Evolutionary conservation across 2,797 vertebrate genomes (phyloP), one percentile per base, ranked within the genome.

Genomic region (Todus mexicanus): DNA sequence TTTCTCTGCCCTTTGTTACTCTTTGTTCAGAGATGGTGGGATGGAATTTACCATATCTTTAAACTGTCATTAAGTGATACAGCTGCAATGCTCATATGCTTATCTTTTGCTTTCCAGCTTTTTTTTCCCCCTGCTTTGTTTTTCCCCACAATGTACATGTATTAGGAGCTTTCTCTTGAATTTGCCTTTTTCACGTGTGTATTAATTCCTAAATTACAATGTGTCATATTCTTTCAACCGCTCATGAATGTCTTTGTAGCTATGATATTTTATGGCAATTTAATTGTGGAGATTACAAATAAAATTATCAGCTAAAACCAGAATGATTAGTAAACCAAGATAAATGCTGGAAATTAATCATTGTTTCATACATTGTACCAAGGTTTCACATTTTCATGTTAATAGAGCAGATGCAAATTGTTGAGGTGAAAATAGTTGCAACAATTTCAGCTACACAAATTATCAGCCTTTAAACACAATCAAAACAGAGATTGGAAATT

Each of bases 231-330:
- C 89, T 93, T 92, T 93, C 95, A 95, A 91, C 89, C 90, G 79
- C 80, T 96, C 63, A 37, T 83, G 60, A 90, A 91, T 88, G 79
- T 91, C 91, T 96, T 93, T 90, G 79, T 96, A 89, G 91, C 87
- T 89, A n/a, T 70, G 89, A 84, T 94, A 90, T 96, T 96, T 96
- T 94, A 96, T 92, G 92, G 94, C 91, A 95, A 84, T 96, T 96
- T 95, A 94, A 93, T 80, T 91, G 50, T 81, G 94, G 89, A 94
- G 87, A 95, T 94, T 92, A 96, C 92, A 96, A 96, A 96, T 91
- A 94, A 92, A 96, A 93, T 91, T 95, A 96, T 92, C 94, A 84
- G 70, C 92, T 94, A 84, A 92, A 94, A 85, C 0, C 89, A 93
- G 92, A 91, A 91, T 84, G 91, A 96, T 93, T 92, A 94, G 89